Evolutionary conservation across 2,113 vertebrate species (phyloP), one percentile per base, ranked within the genome.

Genomic region (Eolophus roseicapilla): DNA sequence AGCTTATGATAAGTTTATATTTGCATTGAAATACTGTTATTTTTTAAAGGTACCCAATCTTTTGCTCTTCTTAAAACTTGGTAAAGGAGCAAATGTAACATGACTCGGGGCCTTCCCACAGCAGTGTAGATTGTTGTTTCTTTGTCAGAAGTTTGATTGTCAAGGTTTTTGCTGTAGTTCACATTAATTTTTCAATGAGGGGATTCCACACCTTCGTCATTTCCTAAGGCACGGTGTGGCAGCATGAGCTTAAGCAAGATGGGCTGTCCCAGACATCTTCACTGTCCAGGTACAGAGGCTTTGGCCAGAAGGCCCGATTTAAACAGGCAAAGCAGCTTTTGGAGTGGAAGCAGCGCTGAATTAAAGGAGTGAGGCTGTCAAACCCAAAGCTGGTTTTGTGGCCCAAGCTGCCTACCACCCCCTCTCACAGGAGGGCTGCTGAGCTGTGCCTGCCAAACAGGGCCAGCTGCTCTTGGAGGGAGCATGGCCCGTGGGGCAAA

Each of bases 1-100:
- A 84, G 84, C 77, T 84, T 71, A n/a, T 47, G 75, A 68, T 88
- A 91, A 73, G 74, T 96, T 96, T 82, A 25, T 63, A 91, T 74
- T 70, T 89, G 73, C 82, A 87, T 80, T 0, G 7, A 95, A 95
- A 93, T 88, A 73, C 33, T 73, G 70, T 20, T 87, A 8, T 47
- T 82, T 94, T 87, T 89, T 69, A 67, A 96, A 77, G 37, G 47
- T 39, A 46, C 28, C 46, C 43, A 65, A 17, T 84, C 21, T 60
- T 65, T 78, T 62, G 35, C 52, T 53, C 43, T 70, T 84, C n/a
- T 29, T 33, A 43, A 82, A 92, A 60, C 53, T 76, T 70, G 64
- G 18, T 60, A 70, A 43, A 49, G 5, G 17, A 55, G 16, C 57
- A 8, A 29, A 12, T 68, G 14, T 29, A 47, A 41, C 15, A 21